Base-by-base conservation (phyloP, 2,113 vertebrate species). In the Phaetusa simplex region DNA sequence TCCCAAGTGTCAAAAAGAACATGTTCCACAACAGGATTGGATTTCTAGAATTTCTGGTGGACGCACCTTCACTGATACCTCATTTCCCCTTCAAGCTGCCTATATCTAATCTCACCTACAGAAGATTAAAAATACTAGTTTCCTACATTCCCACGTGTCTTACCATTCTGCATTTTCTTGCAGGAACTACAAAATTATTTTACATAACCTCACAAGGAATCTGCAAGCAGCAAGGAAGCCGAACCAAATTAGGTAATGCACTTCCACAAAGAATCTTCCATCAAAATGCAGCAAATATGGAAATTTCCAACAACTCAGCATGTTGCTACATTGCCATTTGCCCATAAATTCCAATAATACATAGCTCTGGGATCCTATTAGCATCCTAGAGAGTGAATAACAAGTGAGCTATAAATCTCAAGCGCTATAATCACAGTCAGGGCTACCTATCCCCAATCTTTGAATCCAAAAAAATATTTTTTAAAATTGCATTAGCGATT, bases 301-400 rank as follows among this genome's bases (percentile, higher is more conserved):
- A 93, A 91, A 93, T 94, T 95, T 95, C 55, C 49, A 95, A 88
- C 90, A 94, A 86, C 64, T 95, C 95, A 93, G 92, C 92, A 77
- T 93, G 82, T 66, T 94, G 71, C 64, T 83, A 83, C 82, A 43
- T 55, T 70, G 64, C 79, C 62, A 94, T 91, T 97, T 94, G 71
- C 38, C 70, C 90, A 94, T 88, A 96, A 96, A 96, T 94, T 93
- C 76, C 74, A 81, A 38, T 92, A 96, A 96, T 73, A 88, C 74
- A 88, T 70, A 86, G 67, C 71, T 96, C 90, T 93, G 93, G 64
- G 76, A 94, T 83, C 67, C 66, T 72, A 90, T 82, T 92, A 95
- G 82, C 76, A 96, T 83, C 96, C 96, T 81, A 91, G 87, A 94
- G 95, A 78, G 90, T 78, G 95, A 97, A 81, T 92, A 94, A 96